Evolutionary conservation across 2,888 invertebrate species (phyloP).

Genomic region (Trissolcus japonicus): DNA sequence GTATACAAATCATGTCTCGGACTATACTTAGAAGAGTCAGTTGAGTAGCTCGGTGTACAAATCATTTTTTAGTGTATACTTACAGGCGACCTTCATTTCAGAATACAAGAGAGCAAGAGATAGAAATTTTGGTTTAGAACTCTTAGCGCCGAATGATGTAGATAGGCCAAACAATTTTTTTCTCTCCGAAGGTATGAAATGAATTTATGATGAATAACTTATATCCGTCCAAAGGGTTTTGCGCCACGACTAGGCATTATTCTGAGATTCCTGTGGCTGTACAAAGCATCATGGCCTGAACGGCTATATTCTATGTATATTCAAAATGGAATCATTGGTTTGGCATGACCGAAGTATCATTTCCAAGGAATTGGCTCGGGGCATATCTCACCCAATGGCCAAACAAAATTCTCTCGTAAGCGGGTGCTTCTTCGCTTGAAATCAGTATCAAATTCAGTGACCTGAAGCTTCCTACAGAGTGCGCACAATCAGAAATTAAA

Average conservation of each 20-base stretch:
- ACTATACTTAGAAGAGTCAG: conserved; percentile 64
- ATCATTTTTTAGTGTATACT: conserved; percentile 71
- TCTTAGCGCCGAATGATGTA: no score
- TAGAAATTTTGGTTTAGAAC: conserved; percentile 53
- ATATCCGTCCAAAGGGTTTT: no score
- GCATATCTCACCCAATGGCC: background rate
- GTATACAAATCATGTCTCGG: conserved; percentile 65
- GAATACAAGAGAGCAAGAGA: conserved; percentile 27
- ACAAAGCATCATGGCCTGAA: no score
- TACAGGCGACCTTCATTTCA: conserved; percentile 45
- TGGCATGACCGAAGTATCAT: no score
- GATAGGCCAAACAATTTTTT: no score
- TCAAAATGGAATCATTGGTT: no score
- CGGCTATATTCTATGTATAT: no score
- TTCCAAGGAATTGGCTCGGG: no score
- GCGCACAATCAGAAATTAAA: conserved; percentile 23
- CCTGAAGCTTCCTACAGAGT: conserved; percentile 6
- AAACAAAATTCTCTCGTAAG: background rate
- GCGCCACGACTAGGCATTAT: no score
- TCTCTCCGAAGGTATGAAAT: no score
- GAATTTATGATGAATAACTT: no score
- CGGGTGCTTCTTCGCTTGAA: background rate
- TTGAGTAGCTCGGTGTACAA: conserved; percentile 68
- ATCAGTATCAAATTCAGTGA: background rate
- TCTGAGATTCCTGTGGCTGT: no score